Evolutionary conservation across 2,113 vertebrate genomes (phyloP).

Genomic region (Nothoprocta perdicaria): DNA sequence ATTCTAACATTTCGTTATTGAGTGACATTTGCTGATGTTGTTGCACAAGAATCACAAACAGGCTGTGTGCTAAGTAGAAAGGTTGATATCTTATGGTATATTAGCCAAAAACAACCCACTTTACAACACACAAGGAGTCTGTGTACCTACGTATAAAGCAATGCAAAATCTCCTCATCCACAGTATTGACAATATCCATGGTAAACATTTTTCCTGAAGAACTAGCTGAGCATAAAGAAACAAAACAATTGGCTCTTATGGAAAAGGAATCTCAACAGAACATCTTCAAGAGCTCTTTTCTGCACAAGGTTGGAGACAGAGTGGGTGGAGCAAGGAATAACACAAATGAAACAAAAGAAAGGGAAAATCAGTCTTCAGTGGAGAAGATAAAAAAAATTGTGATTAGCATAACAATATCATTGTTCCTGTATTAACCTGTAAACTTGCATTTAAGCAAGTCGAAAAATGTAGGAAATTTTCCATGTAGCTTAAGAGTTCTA

Average conservation of each 20-base stretch:
- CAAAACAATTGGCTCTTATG: neutral
- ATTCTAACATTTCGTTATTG: neutral
- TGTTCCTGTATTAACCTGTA: neutral
- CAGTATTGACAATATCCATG: neutral
- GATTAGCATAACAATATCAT: neutral
- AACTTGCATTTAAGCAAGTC: slow-evolving; percentile 17
- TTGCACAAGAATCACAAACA: neutral
- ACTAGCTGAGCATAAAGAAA: neutral
- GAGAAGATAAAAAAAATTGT: slow-evolving; percentile 23
- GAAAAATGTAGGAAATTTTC: neutral
- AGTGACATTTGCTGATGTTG: neutral
- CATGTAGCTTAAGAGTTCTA: neutral
- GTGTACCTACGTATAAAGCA: neutral
- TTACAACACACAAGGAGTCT: neutral
- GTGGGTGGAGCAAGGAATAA: neutral
- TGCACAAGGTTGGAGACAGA: neutral
- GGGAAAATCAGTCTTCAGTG: neutral
- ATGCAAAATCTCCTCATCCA: neutral
- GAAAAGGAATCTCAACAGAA: neutral
- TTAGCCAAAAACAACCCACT: neutral
- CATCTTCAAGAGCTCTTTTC: neutral
- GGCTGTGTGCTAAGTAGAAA: neutral
- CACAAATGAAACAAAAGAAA: slow-evolving; percentile 3
- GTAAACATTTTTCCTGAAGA: neutral
- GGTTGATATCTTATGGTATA: neutral